Conservation (phyloP, 1,140 invertebrate species). For the Goniozus legneri region DNA sequence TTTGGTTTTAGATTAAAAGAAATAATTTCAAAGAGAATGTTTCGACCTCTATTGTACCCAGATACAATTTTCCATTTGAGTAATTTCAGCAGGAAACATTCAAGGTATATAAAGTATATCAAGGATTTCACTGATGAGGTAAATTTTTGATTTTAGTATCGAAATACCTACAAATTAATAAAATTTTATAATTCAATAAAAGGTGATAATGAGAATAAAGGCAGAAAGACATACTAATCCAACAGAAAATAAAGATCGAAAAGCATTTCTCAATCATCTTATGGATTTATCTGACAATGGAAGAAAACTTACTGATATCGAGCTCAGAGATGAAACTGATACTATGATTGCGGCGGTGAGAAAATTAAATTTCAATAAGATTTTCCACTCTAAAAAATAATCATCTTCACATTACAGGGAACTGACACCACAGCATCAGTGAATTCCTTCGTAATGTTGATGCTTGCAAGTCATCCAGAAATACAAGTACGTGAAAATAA, state of each 20-base stretch:
- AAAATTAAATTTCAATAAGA: background rate
- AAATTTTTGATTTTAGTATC: conserved; percentile 13
- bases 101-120: conserved; percentile 54
- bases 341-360: conserved; percentile 68
- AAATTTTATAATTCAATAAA: too few relatives aligned
- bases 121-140: conserved; percentile 61
- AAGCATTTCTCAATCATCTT: conserved; percentile 64
- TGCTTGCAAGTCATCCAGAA: conserved; percentile 61
- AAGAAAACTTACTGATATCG: conserved; percentile 49
- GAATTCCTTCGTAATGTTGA: conserved; percentile 59
- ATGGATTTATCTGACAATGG: conserved; percentile 46
- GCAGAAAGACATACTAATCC: too few relatives aligned
- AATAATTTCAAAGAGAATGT: conserved; percentile 48
- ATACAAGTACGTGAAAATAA: conserved; percentile 51
- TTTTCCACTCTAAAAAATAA: background rate
- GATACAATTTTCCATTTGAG: conserved; percentile 56
- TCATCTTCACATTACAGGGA: background rate
- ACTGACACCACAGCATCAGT: conserved; percentile 61
- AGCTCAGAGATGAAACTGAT: conserved; percentile 71
- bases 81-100: conserved; percentile 47
- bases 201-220: too few relatives aligned
- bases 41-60: conserved; percentile 57
- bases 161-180: too few relatives aligned
- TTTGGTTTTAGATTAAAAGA: conserved; percentile 37
- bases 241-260: conserved; percentile 39